Conservation (phyloP, 2,888 invertebrate genomes). For the Drosophila flavopinicola region DNA sequence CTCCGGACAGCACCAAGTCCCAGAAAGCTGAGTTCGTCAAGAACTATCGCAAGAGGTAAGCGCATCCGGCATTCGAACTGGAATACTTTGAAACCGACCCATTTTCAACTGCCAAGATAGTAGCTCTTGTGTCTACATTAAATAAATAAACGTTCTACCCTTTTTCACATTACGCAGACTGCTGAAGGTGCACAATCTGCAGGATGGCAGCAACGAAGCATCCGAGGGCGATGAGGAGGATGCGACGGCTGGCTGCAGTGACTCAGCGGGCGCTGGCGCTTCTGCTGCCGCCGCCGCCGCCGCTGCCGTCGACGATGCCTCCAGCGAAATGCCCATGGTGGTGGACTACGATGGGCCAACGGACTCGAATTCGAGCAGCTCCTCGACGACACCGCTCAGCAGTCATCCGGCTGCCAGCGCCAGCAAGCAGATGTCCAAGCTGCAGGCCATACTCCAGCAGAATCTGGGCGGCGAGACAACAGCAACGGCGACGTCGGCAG, state of each 20-base stretch:
- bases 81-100: too few relatives aligned
- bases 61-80: too few relatives aligned
- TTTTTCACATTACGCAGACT: constrained; percentile 85
- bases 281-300: constrained; percentile 9
- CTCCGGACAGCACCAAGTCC: constrained; percentile 85
- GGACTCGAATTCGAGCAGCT: constrained; percentile 68
- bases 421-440: constrained; percentile 81
- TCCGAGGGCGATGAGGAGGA: constrained; percentile 81
- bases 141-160: neutral
- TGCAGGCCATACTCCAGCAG: constrained; percentile 83
- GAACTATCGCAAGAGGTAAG: constrained; percentile 88
- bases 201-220: constrained; percentile 83
- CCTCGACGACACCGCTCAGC: constrained; percentile 65
- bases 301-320: constrained; percentile 55
- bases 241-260: constrained; percentile 32
- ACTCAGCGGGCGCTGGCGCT: constrained; percentile 13
- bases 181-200: constrained; percentile 90
- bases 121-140: too few relatives aligned
- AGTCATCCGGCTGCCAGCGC: constrained; percentile 17
- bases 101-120: too few relatives aligned
- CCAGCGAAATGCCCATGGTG: constrained; percentile 70
- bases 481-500: neutral
- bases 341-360: constrained; percentile 83
- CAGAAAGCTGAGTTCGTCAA: constrained; percentile 84
- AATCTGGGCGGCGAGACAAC: constrained; percentile 47